Evolutionary conservation across 2,113 vertebrate genomes (phyloP), one percentile per base, ranked within the genome.

Genomic region (Lepidothrix coronata): DNA sequence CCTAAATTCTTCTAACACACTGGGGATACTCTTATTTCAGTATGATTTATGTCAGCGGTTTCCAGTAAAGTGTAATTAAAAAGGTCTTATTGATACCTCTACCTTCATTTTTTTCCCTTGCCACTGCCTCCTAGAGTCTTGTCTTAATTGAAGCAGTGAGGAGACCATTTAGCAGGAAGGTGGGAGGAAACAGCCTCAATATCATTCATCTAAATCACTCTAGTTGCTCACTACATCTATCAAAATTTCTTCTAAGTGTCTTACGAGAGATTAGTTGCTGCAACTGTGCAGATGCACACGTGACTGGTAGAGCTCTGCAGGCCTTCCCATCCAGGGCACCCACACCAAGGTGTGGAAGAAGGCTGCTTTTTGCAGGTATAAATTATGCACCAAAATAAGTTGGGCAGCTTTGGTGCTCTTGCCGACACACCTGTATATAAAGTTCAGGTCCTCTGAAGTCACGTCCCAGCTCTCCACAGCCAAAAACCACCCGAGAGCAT

Each of bases 121-220:
- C 61, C 16, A 8, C 66, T 15, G 68, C 86, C 91, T 96, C 75
- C 67, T 86, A 18, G 79, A 91, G 61, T 37, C 75, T 77, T 57
- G 48, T 61, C 91, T 85, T 96, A 95, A 94, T 91, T 94, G 90
- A 88, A 84, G 61, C 65, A 71, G 65, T 72, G 92, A 95, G 81
- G 88, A 96, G 88, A 80, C 86, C 91, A 95, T 96, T 96, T 95
- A 96, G 86, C 80, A 93, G 93, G 73, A 87, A 91, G 86, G 91
- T 78, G 61, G 93, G 85, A 94, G 76, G 89, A 95, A 97, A 87
- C 65, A 46, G 88, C 57, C 92, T 93, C 85, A 86, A 91, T 79
- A 89, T 77, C 65, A 67, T 92, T 95, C 92, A 89, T 94, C 92
- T 95, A 90, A 95, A 96, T 93, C 90, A 90, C 33, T 93, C 67